A percentile compares a stretch with the other conserved stretches of the same genome.
These are phyloP conservation scores for Scaptodrosophila lebanonensis DNA, from an alignment of 1,140 invertebrate genomes.

Conservation along the genomic window DNA sequence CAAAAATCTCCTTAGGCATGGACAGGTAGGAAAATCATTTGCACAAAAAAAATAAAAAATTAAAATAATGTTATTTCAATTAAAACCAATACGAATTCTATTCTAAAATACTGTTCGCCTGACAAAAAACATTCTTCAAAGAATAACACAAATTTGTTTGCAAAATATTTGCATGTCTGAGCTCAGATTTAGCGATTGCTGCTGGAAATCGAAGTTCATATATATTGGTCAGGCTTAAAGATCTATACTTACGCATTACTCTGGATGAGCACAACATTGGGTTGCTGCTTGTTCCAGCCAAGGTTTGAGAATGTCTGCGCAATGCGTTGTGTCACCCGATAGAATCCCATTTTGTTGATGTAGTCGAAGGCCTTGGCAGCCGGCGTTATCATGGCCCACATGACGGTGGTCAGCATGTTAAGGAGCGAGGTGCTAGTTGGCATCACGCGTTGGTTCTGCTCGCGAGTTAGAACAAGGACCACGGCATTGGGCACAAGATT, in stretches of 20 bases:
- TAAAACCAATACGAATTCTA: too few relatives aligned
- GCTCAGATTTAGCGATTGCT: too few relatives aligned
- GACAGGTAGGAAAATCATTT: too few relatives aligned
- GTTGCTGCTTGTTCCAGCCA: conserved; percentile 15
- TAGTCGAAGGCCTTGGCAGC: conserved; percentile 77
- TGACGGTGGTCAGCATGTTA: conserved; percentile 59
- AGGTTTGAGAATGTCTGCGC: conserved; percentile 25
- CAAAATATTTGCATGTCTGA: too few relatives aligned
- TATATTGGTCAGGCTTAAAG: too few relatives aligned
- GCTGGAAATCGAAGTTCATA: too few relatives aligned
- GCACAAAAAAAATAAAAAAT: too few relatives aligned
- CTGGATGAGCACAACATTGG: neutral
- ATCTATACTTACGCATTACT: conserved; percentile 26
- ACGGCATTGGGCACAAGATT: conserved; percentile 88
- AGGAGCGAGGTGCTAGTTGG: conserved; percentile 47
- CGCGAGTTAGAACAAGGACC: conserved; percentile 80
- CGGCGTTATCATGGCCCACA: conserved; percentile 77
- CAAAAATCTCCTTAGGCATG: too few relatives aligned
- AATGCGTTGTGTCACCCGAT: conserved; percentile 48
- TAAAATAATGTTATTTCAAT: neutral
- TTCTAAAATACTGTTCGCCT: too few relatives aligned
- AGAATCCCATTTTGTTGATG: conserved; percentile 53
- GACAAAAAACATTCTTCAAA: too few relatives aligned
- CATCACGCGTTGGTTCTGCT: conserved; percentile 37
- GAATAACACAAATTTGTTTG: too few relatives aligned